Evolutionary conservation across 2,113 vertebrate genomes (phyloP).

Genomic region (Micromys minutus): DNA sequence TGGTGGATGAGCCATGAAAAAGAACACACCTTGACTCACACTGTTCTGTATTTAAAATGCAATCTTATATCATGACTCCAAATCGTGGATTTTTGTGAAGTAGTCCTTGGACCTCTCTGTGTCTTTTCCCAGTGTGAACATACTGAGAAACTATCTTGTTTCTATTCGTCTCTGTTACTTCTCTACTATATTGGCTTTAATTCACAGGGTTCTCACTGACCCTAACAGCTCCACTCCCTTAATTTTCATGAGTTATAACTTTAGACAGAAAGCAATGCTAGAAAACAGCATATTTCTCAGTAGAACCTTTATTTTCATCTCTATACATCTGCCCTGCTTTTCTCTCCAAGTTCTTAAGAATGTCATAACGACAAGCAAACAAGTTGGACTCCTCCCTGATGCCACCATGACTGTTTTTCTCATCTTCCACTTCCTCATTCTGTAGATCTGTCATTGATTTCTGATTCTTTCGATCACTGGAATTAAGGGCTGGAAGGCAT

Average conservation of each 20-base stretch:
- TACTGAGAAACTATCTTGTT: neutral
- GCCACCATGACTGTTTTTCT: neutral
- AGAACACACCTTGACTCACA: too few species aligned
- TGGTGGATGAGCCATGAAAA: neutral
- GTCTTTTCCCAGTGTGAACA: neutral
- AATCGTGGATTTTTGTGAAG: neutral
- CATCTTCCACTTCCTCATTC: fast-evolving
- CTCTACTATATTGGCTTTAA: neutral
- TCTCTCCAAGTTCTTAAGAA: neutral
- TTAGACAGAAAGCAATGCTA: neutral
- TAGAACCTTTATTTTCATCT: neutral
- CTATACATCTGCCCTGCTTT: neutral
- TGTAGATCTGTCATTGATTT: neutral
- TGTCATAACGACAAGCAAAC: neutral
- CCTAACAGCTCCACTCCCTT: neutral
- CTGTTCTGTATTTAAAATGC: neutral
- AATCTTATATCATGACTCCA: neutral
- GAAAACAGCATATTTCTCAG: neutral
- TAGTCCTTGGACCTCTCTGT: neutral
- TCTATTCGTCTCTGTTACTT: neutral
- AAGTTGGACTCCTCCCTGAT: neutral
- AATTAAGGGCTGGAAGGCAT: neutral
- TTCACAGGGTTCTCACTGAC: neutral
- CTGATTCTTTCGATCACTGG: neutral
- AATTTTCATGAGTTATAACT: neutral